A percentile compares a stretch with the other conserved stretches of the same genome.
These are phyloP conservation scores for Falcaria lacertinaria DNA, from an alignment of 2,888 invertebrate genomes.

Conservation along the genomic window DNA sequence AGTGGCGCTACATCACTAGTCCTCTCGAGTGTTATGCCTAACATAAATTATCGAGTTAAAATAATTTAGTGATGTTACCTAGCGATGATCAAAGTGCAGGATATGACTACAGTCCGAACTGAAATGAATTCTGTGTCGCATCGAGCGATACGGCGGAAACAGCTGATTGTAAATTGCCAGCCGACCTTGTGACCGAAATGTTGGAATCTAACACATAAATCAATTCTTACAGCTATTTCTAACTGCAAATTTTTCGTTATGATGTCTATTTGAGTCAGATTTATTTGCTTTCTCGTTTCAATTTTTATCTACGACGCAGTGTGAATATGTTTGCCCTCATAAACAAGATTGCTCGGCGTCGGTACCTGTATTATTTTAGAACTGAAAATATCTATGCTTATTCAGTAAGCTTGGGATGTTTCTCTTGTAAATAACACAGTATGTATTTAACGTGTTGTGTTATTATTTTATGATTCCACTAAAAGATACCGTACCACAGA, in stretches of 20 bases:
- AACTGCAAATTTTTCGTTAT: not conserved
- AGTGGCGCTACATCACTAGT: no score
- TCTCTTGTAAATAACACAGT: no score
- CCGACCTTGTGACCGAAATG: not conserved
- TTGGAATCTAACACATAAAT: not conserved
- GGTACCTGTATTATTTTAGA: no score
- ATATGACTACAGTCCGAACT: constrained; percentile 17
- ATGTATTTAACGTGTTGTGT: no score
- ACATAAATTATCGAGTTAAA: constrained; percentile 2
- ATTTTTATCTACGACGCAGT: not conserved
- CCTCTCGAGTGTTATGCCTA: not conserved
- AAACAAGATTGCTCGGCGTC: not conserved
- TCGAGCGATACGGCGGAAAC: constrained; percentile 6
- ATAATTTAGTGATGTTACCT: constrained; percentile 20
- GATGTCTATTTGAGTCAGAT: not conserved
- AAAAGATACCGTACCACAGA: no score
- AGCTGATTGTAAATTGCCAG: constrained; percentile 8
- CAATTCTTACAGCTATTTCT: not conserved
- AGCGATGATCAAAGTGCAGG: constrained; percentile 24
- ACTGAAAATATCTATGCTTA: no score
- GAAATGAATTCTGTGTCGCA: constrained; percentile 3
- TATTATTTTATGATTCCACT: no score
- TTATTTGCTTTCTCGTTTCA: not conserved
- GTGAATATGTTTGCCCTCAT: not conserved
- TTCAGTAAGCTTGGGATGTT: no score